Evolutionary conservation across 2,113 vertebrate species (phyloP).

Genomic region (Promerops cafer): DNA sequence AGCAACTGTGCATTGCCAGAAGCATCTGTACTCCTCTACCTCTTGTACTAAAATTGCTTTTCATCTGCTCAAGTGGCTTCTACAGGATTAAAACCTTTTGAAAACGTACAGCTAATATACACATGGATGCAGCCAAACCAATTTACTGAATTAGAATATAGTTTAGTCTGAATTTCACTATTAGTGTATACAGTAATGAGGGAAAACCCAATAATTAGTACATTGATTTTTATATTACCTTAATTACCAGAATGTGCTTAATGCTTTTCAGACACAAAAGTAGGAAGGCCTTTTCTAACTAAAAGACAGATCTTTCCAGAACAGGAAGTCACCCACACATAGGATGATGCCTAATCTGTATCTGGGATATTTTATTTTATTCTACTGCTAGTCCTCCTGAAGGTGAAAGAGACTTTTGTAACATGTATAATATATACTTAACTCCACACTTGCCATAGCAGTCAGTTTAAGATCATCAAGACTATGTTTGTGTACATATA

Average conservation of each 20-base stretch:
- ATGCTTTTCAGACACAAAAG: not conserved
- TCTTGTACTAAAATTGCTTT: not conserved
- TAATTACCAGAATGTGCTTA: not conserved
- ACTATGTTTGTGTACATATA: not conserved
- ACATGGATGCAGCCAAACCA: not conserved
- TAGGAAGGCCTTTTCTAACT: not conserved
- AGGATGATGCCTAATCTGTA: not conserved
- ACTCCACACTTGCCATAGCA: not conserved
- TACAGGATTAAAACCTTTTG: not conserved
- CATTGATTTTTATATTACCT: not conserved
- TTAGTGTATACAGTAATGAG: not conserved
- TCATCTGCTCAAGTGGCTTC: not conserved
- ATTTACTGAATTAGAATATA: conserved; percentile 3
- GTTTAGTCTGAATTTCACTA: conserved; percentile 2
- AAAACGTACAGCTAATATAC: not conserved
- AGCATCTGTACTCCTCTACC: not conserved
- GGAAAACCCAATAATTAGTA: not conserved
- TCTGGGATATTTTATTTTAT: not conserved
- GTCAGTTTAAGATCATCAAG: not conserved
- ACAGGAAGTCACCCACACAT: not conserved
- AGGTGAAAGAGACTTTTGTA: not conserved
- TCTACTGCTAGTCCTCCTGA: not conserved
- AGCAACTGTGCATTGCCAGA: not conserved
- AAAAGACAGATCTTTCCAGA: not conserved
- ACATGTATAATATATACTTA: not conserved